Percentiles rank a stretch among this genome's conserved stretches.
Conservation (phyloP, 1,140 invertebrate genomes). For the Galleria mellonella region DNA sequence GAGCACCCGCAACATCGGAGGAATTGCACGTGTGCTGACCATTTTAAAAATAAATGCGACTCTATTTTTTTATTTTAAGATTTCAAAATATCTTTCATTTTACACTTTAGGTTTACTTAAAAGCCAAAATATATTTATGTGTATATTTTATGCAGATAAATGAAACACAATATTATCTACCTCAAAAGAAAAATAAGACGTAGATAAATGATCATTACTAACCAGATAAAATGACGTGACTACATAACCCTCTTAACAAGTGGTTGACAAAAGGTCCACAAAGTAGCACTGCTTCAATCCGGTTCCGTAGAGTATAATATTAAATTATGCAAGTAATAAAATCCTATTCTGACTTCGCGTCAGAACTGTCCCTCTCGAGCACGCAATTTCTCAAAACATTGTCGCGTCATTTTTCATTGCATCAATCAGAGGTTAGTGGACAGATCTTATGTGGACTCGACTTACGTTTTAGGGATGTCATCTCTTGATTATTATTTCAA, state of each 20-base stretch:
- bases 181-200: conserved; percentile 41
- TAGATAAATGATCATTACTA: conserved; percentile 40
- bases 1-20: too few relatives aligned
- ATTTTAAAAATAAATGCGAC: too few relatives aligned
- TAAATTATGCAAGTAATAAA: conserved; percentile 68
- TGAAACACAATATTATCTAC: too few relatives aligned
- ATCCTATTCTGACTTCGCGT: conserved; percentile 35
- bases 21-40: too few relatives aligned
- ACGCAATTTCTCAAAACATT: conserved; percentile 65
- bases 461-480: conserved; percentile 32
- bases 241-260: conserved; percentile 42
- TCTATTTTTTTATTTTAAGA: too few relatives aligned
- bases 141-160: too few relatives aligned
- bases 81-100: too few relatives aligned
- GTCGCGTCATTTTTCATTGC: conserved; percentile 67
- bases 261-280: conserved; percentile 34
- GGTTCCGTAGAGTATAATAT: conserved; percentile 32
- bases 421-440: conserved; percentile 55
- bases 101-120: too few relatives aligned
- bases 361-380: conserved; percentile 38
- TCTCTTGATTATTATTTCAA: too few relatives aligned
- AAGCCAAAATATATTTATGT: too few relatives aligned
- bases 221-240: conserved; percentile 12
- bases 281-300: conserved; percentile 26
- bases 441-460: conserved; percentile 33